A percentile compares a stretch with the other conserved stretches of the same genome.
Conservation (phyloP, 2,797 vertebrate species). For the Halcyon badia region DNA sequence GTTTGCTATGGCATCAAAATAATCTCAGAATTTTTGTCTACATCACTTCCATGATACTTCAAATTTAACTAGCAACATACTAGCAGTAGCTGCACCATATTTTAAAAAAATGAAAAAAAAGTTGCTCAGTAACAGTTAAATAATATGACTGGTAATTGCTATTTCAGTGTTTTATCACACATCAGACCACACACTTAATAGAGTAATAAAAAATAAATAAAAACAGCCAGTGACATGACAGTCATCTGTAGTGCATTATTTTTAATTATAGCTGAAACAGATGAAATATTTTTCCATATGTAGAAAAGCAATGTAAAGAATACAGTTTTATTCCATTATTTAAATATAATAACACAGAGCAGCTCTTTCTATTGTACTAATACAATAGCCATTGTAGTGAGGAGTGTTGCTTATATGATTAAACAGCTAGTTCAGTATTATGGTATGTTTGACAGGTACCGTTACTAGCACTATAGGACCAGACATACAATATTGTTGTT, state of each 20-base stretch:
- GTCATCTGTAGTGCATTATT: not conserved
- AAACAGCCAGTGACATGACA: not conserved
- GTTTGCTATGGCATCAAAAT: not conserved
- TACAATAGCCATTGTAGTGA: slow-evolving; percentile 40
- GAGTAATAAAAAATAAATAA: not conserved
- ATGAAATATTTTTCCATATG: not conserved
- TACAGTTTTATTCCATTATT: slow-evolving; percentile 34
- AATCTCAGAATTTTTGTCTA: slow-evolving; percentile 35
- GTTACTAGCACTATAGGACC: slow-evolving; percentile 8
- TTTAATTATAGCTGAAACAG: slow-evolving; percentile 20
- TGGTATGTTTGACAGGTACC: slow-evolving; percentile 48
- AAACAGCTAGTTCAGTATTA: slow-evolving; percentile 32
- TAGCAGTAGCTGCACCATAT: not conserved
- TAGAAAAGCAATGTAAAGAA: slow-evolving; percentile 8
- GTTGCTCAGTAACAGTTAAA: slow-evolving; percentile 13
- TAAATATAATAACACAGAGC: not conserved
- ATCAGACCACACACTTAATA: not conserved
- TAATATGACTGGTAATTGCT: slow-evolving; percentile 14
- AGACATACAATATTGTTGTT: slow-evolving; percentile 44
- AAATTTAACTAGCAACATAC: slow-evolving; percentile 34
- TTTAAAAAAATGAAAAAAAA: slow-evolving; percentile 26
- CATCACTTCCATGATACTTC: not conserved
- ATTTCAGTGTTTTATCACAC: not conserved
- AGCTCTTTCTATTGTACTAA: slow-evolving; percentile 19
- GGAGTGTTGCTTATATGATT: slow-evolving; percentile 29